These are phyloP conservation scores for Chironomus riparius DNA, from an alignment of 2,888 invertebrate genomes.

Conservation along the genomic window DNA sequence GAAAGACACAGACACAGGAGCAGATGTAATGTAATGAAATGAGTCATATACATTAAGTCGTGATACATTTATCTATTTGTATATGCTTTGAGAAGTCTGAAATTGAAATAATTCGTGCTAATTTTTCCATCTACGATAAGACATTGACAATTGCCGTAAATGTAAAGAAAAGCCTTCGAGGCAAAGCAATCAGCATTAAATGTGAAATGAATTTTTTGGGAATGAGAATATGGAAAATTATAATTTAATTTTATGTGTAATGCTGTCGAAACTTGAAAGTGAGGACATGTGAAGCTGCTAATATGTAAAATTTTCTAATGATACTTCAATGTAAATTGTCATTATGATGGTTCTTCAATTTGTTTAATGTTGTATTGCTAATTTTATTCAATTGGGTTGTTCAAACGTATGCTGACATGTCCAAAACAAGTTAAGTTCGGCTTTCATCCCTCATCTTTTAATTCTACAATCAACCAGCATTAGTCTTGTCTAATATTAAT, in stretches of 20 bases:
- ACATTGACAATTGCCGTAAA: not conserved
- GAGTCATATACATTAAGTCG: not conserved
- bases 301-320: conserved; percentile 8
- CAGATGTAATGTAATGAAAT: too few relatives aligned
- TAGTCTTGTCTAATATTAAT: too few relatives aligned
- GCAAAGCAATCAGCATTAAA: conserved; percentile 10
- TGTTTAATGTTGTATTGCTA: not conserved
- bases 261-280: not conserved
- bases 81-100: not conserved
- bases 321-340: conserved; percentile 10
- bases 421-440: too few relatives aligned
- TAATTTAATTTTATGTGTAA: conserved; percentile 8
- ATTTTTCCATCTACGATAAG: not conserved
- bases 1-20: not conserved
- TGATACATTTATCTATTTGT: not conserved
- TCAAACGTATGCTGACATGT: too few relatives aligned
- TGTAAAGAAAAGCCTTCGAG: not conserved
- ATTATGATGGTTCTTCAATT: not conserved
- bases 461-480: too few relatives aligned
- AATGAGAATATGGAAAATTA: not conserved
- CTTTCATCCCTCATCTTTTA: too few relatives aligned
- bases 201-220: not conserved
- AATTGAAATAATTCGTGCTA: not conserved
- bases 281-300: not conserved
- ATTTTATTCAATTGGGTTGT: too few relatives aligned